Evolutionary conservation across 2,113 vertebrate genomes (phyloP).

Genomic region (Grus americana): DNA sequence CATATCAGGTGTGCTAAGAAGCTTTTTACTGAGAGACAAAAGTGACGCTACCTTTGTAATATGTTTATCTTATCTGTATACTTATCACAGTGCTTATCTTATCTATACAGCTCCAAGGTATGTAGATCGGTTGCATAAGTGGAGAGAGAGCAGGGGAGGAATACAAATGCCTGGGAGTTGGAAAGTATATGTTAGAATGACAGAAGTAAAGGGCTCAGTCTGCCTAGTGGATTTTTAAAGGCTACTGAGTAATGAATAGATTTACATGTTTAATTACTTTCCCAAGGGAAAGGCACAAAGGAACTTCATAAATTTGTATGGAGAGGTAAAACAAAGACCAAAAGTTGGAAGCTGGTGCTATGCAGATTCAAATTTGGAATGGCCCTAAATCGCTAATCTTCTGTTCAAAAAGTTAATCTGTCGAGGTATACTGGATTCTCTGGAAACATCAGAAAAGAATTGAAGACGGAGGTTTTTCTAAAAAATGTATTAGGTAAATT

Average conservation of each 20-base stretch:
- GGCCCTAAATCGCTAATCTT: background rate
- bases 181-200: background rate
- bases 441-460: background rate
- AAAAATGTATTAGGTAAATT: background rate
- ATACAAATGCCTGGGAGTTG: background rate
- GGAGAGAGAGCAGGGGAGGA: background rate
- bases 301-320: slow-evolving; percentile 46
- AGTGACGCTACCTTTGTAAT: background rate
- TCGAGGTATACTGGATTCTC: background rate
- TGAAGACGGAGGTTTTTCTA: background rate
- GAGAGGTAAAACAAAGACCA: background rate
- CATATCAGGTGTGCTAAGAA: background rate
- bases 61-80: background rate
- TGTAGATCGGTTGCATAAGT: background rate
- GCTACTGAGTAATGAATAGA: slow-evolving; percentile 35
- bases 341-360: slow-evolving; percentile 13
- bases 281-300: slow-evolving; percentile 46
- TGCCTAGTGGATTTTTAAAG: slow-evolving; percentile 11
- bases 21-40: background rate
- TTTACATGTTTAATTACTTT: slow-evolving; percentile 61
- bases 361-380: slow-evolving; percentile 18
- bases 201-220: background rate
- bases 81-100: background rate
- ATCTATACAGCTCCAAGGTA: background rate
- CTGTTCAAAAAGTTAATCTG: background rate